Evolutionary conservation across 2,113 vertebrate species (phyloP), one percentile per base, ranked within the genome.

Genomic region (Eulemur macaco): DNA sequence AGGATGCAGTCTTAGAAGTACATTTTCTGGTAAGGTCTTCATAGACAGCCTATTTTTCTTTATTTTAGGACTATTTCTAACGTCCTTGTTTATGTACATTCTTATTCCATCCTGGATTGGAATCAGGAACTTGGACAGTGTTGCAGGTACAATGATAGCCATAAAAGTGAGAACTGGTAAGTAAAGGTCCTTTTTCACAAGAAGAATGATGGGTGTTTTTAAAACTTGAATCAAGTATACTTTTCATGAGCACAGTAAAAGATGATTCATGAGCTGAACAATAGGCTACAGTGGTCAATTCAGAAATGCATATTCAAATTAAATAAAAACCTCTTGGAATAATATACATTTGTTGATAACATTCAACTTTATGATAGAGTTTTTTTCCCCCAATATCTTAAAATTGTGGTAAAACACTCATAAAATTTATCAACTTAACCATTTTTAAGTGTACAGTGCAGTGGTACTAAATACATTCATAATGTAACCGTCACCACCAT

Each of bases 281-380:
- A 88, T 25, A 63, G 31, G 23, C 69, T 92, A 94, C 52, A 96
- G 66, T 77, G 39, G 58, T 96, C 66, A 97, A 18, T 50, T 93
- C 45, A 89, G 39, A 86, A 78, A 68, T 76, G 23, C 6, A 88
- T 94, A 81, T 60, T 93, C 34, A 96, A 88, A 84, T 95, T 74
- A 83, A 94, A 89, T 89, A 47, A 84, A 95, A 96, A 85, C 29
- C n/a, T 94, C 39, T 93, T 25, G 39, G 29, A 56, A 91, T 89
- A 92, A 80, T 39, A 37, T 89, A 21, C 34, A 95, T 89, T 87
- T 95, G 42, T 85, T 88, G 52, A 69, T 45, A 96, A 89, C 18
- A 77, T 93, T 71, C 20, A 54, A 64, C 91, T 95, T 96, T 76
- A 81, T 42, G 42, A 50, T 82, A 90, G 64, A 78, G 6, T 6